phyloP scores from a whole-genome alignment of 2,888 invertebrate species.

The Andricus quercusramuli region DNA sequence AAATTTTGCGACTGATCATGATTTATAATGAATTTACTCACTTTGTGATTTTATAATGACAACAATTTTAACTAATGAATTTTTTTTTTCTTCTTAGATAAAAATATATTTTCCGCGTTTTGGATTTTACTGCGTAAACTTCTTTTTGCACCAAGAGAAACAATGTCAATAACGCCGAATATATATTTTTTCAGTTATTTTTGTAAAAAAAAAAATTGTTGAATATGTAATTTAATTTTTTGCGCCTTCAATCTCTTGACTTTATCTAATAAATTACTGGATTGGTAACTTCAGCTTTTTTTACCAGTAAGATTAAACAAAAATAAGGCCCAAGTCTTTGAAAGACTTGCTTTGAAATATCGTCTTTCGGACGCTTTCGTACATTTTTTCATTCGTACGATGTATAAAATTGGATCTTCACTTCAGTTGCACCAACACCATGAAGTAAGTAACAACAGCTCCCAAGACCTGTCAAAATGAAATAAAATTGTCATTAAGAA shows the following conservation, averaged over 20 bases:
- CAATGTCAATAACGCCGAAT: background rate
- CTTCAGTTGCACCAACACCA: conserved; percentile 94
- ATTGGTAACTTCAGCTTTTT: background rate
- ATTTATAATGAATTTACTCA: background rate
- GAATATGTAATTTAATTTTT: background rate
- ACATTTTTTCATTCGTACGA: conserved; percentile 38
- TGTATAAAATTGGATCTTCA: conserved; percentile 73
- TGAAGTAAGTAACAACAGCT: conserved; percentile 93
- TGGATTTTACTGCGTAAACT: background rate
- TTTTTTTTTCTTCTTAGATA: background rate
- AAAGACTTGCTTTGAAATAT: background rate
- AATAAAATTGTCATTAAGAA: conserved; percentile 55
- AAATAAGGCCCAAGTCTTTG: background rate
- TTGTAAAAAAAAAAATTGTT: no score
- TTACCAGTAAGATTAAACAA: background rate
- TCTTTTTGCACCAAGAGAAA: background rate
- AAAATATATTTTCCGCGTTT: background rate
- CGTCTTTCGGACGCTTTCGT: background rate
- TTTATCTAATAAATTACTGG: background rate
- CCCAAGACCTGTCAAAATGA: conserved; percentile 86
- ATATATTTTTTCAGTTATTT: no score
- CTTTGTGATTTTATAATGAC: background rate
- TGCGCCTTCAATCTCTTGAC: background rate
- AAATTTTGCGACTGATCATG: background rate
- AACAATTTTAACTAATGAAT: background rate